Evolutionary conservation across 2,113 vertebrate genomes (phyloP).

Genomic region (Notarius lentiginosus): DNA sequence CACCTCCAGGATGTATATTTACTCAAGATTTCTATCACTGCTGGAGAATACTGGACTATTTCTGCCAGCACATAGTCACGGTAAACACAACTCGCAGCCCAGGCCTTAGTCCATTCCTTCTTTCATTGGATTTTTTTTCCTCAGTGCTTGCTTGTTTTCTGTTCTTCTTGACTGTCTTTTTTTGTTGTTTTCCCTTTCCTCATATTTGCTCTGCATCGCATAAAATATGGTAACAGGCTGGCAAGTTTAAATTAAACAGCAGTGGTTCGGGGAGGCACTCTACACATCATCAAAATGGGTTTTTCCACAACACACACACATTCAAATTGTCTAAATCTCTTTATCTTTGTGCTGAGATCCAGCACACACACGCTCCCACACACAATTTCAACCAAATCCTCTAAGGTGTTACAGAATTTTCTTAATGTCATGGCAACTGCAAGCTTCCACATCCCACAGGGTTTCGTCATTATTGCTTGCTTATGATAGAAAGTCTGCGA

Average conservation of each 20-base stretch:
- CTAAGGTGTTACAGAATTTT: conserved; percentile 65
- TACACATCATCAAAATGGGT: conserved; percentile 16
- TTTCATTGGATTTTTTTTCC: conserved; percentile 1
- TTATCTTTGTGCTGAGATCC: conserved; percentile 3
- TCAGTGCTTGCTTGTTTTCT: neutral
- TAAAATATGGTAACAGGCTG: conserved; percentile 44
- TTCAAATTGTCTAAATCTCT: conserved; percentile 15
- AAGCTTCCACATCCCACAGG: conserved; percentile 65
- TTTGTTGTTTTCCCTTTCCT: neutral
- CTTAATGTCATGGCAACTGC: conserved; percentile 69
- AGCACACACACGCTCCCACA: conserved; percentile 52
- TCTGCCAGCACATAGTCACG: conserved; percentile 35
- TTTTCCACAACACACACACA: neutral
- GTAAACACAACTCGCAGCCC: conserved; percentile 47
- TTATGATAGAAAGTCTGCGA: conserved; percentile 44
- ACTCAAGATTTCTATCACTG: conserved; percentile 56
- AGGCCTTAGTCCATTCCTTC: conserved; percentile 19
- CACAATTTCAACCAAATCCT: conserved; percentile 58
- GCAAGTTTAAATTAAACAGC: conserved; percentile 53
- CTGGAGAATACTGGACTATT: conserved; percentile 36
- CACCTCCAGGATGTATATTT: conserved; percentile 58
- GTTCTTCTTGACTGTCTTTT: neutral
- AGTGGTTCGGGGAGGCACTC: conserved; percentile 4
- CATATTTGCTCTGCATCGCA: conserved; percentile 19
- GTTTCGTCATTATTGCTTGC: conserved; percentile 60